Evolutionary conservation across 2,888 invertebrate species (phyloP).

Genomic region (Papilio protenor): DNA sequence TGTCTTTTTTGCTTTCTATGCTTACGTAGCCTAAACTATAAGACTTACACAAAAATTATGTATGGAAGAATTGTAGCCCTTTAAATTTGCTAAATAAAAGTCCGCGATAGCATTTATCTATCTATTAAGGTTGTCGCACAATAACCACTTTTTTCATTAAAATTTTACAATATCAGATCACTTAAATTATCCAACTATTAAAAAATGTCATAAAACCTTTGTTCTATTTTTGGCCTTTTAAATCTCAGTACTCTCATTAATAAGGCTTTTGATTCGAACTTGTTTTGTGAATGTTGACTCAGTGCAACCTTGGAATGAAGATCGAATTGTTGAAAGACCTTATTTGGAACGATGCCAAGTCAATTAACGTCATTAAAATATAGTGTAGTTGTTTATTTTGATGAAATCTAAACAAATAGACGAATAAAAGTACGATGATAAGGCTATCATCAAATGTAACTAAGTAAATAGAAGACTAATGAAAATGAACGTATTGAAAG

Average conservation of each 20-base stretch:
- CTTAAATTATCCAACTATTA: background rate
- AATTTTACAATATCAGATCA: background rate
- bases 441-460: background rate
- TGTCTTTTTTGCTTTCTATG: no score
- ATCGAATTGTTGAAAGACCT: conserved; percentile 12
- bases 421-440: background rate
- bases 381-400: background rate
- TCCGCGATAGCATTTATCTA: no score
- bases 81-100: no score
- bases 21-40: no score
- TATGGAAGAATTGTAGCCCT: no score
- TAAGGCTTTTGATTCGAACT: conserved; percentile 8
- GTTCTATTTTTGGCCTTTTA: background rate
- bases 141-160: no score
- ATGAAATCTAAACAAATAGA: background rate
- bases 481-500: background rate
- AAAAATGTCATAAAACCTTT: background rate
- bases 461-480: background rate
- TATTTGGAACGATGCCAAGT: conserved; percentile 29
- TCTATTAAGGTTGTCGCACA: no score
- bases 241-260: conserved; percentile 1
- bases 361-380: conserved; percentile 18
- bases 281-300: background rate
- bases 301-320: background rate
- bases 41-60: no score